Percentiles rank a stretch among this genome's conserved stretches.
These are phyloP conservation scores for Sebastes diploproa DNA, from an alignment of 2,797 vertebrate species.

Conservation along the genomic window DNA sequence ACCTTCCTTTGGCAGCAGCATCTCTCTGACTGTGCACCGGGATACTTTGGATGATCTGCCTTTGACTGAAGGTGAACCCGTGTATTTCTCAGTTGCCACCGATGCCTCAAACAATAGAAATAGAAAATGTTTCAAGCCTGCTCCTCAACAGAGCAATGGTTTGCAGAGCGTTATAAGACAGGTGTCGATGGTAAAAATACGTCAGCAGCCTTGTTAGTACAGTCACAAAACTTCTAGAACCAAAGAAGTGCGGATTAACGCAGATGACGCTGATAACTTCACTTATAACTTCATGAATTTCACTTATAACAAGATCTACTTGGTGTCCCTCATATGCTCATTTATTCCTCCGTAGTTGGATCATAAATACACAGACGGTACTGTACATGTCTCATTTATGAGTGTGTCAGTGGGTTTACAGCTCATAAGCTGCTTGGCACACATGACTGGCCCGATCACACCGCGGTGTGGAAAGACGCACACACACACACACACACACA, in stretches of 20 bases:
- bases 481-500: not conserved
- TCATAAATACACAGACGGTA: not conserved
- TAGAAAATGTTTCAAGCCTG: not conserved
- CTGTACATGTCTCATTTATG: not conserved
- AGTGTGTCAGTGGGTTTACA: conserved; percentile 26
- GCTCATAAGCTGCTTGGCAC: conserved; percentile 38
- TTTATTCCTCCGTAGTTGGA: not conserved
- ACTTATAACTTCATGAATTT: not conserved
- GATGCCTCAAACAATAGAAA: not conserved
- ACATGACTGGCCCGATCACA: conserved; percentile 1
- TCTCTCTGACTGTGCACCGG: not conserved
- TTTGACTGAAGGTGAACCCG: not conserved
- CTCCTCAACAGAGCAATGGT: too few species aligned
- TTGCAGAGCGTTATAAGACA: too few species aligned
- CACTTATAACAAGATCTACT: not conserved
- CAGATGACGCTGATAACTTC: not conserved
- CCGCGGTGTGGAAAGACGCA: conserved; percentile 8
- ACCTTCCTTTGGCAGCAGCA: not conserved
- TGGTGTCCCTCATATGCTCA: not conserved
- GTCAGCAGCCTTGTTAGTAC: not conserved
- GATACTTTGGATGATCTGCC: not conserved
- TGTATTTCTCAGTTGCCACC: not conserved
- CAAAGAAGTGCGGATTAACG: not conserved
- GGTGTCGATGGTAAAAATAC: too few species aligned
- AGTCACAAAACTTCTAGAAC: not conserved